These are phyloP conservation scores for Entomobrya multifasciata DNA, from an alignment of 2,888 invertebrate species.

Conservation along the genomic window DNA sequence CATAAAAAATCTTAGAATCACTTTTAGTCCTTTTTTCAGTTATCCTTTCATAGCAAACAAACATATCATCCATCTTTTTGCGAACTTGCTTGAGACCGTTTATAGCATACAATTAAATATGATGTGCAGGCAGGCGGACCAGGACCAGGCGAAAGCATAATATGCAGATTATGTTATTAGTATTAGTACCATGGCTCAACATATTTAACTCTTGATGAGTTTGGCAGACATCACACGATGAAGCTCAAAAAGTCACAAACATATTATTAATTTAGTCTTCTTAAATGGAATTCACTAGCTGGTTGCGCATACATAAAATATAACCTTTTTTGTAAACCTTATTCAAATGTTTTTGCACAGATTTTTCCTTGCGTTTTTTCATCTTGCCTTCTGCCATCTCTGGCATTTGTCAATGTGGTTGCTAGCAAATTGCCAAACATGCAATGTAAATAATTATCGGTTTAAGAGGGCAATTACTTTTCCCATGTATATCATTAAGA, in stretches of 20 bases:
- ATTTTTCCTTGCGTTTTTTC: conserved; percentile 41
- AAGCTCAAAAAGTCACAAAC: conserved; percentile 33
- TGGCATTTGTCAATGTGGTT: conserved; percentile 44
- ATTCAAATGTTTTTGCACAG: neutral
- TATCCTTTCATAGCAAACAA: too few species aligned
- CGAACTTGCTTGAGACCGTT: conserved; percentile 31
- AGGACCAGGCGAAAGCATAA: conserved; percentile 7
- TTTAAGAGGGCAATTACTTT: conserved; percentile 68
- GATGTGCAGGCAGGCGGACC: neutral
- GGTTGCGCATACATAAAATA: neutral
- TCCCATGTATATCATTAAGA: conserved; percentile 54
- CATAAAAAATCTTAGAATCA: conserved; percentile 49
- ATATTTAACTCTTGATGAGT: conserved; percentile 43
- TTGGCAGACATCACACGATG: conserved; percentile 51
- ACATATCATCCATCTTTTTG: too few species aligned
- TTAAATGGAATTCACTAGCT: neutral
- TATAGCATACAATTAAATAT: conserved; percentile 22
- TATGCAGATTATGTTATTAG: conserved; percentile 1
- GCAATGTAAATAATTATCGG: conserved; percentile 55
- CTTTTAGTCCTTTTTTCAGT: too few species aligned
- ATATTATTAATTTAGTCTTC: conserved; percentile 38
- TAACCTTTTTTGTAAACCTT: neutral
- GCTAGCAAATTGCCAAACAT: conserved; percentile 37
- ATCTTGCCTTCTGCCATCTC: conserved; percentile 12
- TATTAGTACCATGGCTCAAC: neutral